These are phyloP conservation scores for Hyposoter didymator DNA, from an alignment of 2,888 invertebrate species.

Conservation along the genomic window DNA sequence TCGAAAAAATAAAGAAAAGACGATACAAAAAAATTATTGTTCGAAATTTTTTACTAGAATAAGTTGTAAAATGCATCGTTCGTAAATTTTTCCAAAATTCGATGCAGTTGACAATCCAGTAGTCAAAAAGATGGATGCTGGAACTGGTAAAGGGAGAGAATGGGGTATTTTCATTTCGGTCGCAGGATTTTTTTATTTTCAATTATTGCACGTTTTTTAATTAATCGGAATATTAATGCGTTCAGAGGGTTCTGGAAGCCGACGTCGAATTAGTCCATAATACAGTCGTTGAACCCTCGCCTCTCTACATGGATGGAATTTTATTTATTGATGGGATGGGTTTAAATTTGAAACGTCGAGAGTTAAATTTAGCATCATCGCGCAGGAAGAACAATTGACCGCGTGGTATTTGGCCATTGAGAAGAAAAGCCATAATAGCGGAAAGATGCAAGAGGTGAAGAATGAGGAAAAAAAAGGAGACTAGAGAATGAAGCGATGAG, in stretches of 20 bases:
- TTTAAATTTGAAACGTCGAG: not conserved
- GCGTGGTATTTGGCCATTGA: not conserved
- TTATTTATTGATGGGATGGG: not conserved
- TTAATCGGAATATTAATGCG: not conserved
- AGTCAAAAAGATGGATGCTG: too few species aligned
- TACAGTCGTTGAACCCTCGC: not conserved
- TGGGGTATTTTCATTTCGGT: too few species aligned
- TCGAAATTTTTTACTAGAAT: too few species aligned
- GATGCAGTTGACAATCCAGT: too few species aligned
- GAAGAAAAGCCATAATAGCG: not conserved
- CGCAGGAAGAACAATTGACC: not conserved
- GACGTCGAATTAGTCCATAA: not conserved
- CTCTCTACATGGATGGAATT: not conserved
- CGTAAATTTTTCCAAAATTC: too few species aligned
- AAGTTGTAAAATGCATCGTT: too few species aligned
- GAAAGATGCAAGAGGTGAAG: not conserved
- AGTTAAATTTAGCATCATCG: not conserved
- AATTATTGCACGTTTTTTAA: not conserved
- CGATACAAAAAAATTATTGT: not conserved
- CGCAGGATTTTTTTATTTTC: too few species aligned
- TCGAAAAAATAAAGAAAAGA: constrained; percentile 37
- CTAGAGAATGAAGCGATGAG: constrained; percentile 16
- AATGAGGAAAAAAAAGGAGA: not conserved
- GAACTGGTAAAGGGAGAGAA: too few species aligned
- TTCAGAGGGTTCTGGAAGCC: not conserved